Conservation (phyloP, 2,888 invertebrate genomes). For the Toxonevra muliebris region DNA sequence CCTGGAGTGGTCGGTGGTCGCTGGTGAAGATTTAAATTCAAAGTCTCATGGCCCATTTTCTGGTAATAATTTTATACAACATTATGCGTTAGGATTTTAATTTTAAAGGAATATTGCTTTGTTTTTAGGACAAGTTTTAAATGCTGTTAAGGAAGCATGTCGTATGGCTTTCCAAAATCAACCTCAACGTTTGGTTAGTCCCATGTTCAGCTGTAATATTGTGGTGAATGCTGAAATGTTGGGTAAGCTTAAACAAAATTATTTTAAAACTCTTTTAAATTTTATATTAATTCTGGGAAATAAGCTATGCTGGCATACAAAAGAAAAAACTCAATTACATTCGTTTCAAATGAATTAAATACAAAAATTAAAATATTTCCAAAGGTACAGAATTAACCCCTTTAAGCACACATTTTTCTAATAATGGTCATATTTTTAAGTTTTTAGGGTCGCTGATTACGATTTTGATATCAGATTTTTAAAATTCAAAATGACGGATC, state of each 20-base stretch:
- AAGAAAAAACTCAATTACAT: too few species aligned
- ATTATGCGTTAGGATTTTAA: neutral
- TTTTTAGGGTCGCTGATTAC: too few species aligned
- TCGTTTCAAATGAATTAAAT: too few species aligned
- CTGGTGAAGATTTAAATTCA: constrained; percentile 60
- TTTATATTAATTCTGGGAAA: too few species aligned
- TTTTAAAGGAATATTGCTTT: neutral
- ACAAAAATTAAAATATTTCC: too few species aligned
- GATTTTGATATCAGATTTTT: too few species aligned
- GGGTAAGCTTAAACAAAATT: constrained; percentile 71
- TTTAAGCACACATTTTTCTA: too few species aligned
- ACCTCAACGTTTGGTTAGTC: constrained; percentile 90
- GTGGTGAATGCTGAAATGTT: constrained; percentile 87
- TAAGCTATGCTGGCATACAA: too few species aligned
- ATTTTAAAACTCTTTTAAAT: too few species aligned
- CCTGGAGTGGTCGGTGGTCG: constrained; percentile 79
- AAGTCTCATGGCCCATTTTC: constrained; percentile 67
- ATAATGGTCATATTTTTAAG: too few species aligned
- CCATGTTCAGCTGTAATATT: constrained; percentile 89
- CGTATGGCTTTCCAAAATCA: constrained; percentile 87
- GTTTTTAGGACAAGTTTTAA: constrained; percentile 84
- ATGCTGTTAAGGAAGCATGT: constrained; percentile 89
- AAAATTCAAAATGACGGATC: too few species aligned
- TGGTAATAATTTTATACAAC: constrained; percentile 59
- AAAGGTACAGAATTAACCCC: too few species aligned